Conservation (phyloP, 2,797 vertebrate species). For the Cynodonichthys magdalenae region DNA sequence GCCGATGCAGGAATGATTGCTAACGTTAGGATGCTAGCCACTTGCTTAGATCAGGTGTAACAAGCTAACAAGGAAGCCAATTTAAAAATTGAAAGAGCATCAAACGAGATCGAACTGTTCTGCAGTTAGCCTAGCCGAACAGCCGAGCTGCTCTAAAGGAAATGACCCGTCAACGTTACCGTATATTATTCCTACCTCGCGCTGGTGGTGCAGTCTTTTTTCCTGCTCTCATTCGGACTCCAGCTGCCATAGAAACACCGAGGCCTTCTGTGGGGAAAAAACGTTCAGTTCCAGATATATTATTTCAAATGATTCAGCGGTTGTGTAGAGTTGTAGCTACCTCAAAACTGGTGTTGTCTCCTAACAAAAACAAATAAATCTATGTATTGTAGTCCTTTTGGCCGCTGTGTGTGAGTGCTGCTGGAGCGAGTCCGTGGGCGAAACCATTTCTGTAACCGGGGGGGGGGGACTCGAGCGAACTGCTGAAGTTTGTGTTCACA, state of each 20-base stretch:
- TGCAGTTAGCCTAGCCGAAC: constrained; percentile 54
- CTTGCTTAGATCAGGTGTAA: constrained; percentile 55
- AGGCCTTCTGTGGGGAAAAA: constrained; percentile 1
- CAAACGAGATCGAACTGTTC: constrained; percentile 34
- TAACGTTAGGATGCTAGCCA: constrained; percentile 51
- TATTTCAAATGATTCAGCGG: neutral
- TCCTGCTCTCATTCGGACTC: constrained; percentile 41
- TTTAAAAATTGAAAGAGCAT: constrained; percentile 1
- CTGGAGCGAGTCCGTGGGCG: constrained; percentile 63
- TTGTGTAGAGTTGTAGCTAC: constrained; percentile 21
- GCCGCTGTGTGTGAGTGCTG: constrained; percentile 51
- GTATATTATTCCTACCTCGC: constrained; percentile 55
- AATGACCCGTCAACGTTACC: constrained; percentile 60
- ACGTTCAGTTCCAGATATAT: neutral
- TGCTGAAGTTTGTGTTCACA: constrained; percentile 59
- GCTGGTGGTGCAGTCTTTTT: constrained; percentile 27
- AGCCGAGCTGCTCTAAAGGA: constrained; percentile 41
- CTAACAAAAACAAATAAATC: constrained; percentile 34
- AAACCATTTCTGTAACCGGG: constrained; percentile 59
- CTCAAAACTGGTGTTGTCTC: constrained; percentile 23
- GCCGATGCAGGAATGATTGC: constrained; percentile 23
- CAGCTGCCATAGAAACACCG: constrained; percentile 13
- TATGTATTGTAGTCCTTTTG: constrained; percentile 49
- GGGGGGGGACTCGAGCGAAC: constrained; percentile 8
- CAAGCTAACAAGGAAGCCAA: constrained; percentile 35